These are phyloP conservation scores for Drosophila histrio DNA, from an alignment of 2,888 invertebrate genomes.

Conservation along the genomic window DNA sequence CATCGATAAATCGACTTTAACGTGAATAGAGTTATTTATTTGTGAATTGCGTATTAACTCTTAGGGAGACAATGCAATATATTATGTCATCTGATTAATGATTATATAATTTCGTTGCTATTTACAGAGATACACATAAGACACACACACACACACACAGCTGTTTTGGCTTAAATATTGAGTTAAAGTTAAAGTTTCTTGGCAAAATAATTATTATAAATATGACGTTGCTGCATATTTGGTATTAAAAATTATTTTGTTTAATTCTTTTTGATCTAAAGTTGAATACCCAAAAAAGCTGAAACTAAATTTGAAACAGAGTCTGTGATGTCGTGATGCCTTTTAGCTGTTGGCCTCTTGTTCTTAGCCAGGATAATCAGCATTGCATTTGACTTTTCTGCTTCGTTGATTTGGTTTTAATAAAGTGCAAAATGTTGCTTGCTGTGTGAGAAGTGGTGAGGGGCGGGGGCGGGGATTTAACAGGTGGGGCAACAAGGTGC, in stretches of 20 bases:
- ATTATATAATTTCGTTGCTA: background rate
- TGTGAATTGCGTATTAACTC: background rate
- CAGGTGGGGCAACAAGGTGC: slow-evolving; percentile 37
- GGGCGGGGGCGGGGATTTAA: background rate
- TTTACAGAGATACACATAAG: background rate
- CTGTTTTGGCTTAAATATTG: background rate
- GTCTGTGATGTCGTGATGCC: background rate
- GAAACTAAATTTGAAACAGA: background rate
- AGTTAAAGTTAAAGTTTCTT: background rate
- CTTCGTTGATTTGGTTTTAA: slow-evolving; percentile 77
- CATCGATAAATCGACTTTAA: background rate
- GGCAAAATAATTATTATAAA: background rate
- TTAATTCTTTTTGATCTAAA: background rate
- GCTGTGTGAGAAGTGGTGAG: background rate
- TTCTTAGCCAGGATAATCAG: slow-evolving; percentile 57
- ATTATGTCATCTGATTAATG: slow-evolving; percentile 3
- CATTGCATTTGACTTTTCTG: slow-evolving; percentile 77
- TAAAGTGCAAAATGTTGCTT: slow-evolving; percentile 74
- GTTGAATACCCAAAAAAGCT: background rate
- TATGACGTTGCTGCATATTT: too few species aligned
- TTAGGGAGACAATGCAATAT: background rate
- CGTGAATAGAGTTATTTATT: background rate
- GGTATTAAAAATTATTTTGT: background rate
- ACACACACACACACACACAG: background rate
- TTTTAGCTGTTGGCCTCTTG: background rate